These are phyloP conservation scores for Laticauda colubrina DNA, from an alignment of 2,113 vertebrate genomes.

Conservation along the genomic window DNA sequence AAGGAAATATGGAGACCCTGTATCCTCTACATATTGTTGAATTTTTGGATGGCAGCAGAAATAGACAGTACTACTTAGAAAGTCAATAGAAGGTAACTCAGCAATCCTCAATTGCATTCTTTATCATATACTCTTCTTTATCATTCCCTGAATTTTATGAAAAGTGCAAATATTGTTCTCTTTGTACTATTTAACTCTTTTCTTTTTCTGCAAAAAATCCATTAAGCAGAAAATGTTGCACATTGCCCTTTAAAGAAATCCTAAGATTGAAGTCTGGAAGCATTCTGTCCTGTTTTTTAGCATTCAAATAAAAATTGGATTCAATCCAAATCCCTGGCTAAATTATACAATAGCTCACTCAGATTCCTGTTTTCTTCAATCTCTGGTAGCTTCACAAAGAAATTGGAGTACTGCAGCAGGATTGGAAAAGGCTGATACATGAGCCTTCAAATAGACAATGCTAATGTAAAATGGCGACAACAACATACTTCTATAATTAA, in stretches of 20 bases:
- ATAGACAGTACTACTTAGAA: neutral
- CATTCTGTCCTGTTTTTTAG: neutral
- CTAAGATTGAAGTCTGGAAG: neutral
- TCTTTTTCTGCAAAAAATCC: neutral
- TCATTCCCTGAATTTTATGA: neutral
- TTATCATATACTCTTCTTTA: neutral
- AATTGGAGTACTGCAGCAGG: neutral
- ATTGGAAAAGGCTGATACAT: neutral
- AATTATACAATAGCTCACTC: neutral
- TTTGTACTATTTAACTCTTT: neutral
- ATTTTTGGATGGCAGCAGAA: neutral
- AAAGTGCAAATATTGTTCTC: neutral
- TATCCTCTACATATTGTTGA: neutral
- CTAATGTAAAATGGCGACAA: neutral
- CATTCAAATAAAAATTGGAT: neutral
- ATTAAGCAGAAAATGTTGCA: neutral
- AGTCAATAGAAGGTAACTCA: neutral
- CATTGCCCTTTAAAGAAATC: neutral
- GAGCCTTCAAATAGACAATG: neutral
- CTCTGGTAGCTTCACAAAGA: neutral
- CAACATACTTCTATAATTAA: neutral
- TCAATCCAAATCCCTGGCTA: neutral
- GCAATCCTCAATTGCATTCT: neutral
- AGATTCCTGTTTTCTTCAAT: neutral
- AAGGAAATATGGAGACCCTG: neutral